These are phyloP conservation scores for Amia ocellicauda DNA, from an alignment of 2,113 vertebrate genomes.

Conservation along the genomic window DNA sequence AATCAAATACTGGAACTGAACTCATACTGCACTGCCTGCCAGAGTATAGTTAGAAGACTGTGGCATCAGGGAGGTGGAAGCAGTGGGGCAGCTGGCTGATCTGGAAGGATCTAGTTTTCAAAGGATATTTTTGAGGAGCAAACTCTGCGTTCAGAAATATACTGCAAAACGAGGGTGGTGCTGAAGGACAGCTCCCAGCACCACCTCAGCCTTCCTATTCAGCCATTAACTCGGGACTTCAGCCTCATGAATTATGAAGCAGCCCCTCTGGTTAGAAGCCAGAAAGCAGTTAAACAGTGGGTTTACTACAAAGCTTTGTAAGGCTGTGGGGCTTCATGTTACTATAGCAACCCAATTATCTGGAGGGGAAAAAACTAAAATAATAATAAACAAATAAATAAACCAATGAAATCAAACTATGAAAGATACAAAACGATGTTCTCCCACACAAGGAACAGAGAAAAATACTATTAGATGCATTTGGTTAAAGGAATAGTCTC, in stretches of 20 bases:
- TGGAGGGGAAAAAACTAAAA: conserved; percentile 22
- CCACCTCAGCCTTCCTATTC: conserved; percentile 29
- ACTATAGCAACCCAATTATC: conserved; percentile 46
- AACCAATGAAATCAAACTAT: no score
- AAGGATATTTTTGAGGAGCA: neutral
- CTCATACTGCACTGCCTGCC: no score
- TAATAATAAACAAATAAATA: neutral
- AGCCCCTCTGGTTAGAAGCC: conserved; percentile 34
- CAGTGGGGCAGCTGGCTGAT: no score
- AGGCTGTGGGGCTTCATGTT: conserved; percentile 39
- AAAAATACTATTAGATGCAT: no score
- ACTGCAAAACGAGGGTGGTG: conserved; percentile 33
- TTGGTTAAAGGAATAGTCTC: no score
- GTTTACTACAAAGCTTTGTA: conserved; percentile 36
- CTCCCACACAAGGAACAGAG: no score
- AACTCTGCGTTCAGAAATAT: neutral
- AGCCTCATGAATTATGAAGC: conserved; percentile 46
- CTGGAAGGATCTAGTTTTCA: neutral
- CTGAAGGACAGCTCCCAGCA: conserved; percentile 39
- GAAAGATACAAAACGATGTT: no score
- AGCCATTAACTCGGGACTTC: conserved; percentile 35
- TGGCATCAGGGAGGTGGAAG: no score
- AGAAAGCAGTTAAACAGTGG: neutral
- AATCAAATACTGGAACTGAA: no score
- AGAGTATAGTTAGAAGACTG: no score